Conservation (phyloP, 2,797 vertebrate species). For the Kryptopterus vitreolus region DNA sequence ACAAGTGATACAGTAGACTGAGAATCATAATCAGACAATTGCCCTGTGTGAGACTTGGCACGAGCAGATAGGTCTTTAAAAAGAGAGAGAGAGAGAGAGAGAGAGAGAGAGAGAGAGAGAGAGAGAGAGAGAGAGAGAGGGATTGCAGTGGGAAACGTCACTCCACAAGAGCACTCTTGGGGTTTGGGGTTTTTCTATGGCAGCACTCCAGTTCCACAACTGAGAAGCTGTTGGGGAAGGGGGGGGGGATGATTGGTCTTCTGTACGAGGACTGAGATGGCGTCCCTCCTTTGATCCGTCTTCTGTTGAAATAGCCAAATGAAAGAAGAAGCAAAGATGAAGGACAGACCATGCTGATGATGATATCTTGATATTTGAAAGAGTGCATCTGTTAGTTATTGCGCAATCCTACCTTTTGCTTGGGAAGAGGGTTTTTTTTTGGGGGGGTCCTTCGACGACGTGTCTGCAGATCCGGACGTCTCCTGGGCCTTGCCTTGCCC, state of each 20-base stretch:
- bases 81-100: constrained; percentile 4
- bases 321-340: constrained; percentile 19
- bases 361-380: constrained; percentile 7
- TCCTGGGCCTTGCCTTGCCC: constrained; percentile 70
- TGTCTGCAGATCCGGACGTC: constrained; percentile 52
- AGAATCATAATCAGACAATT: constrained; percentile 6
- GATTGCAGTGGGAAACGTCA: constrained; percentile 37
- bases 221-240: constrained; percentile 47
- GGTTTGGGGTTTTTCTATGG: constrained; percentile 45
- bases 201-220: constrained; percentile 46
- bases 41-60: constrained; percentile 18
- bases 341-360: constrained; percentile 4
- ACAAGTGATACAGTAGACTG: constrained; percentile 9
- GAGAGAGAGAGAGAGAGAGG: constrained; percentile 19
- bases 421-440: no score
- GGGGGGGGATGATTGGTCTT: constrained; percentile 37
- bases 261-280: constrained; percentile 18
- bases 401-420: constrained; percentile 40
- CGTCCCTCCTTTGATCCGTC: constrained; percentile 40
- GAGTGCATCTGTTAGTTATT: constrained; percentile 16
- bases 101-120: constrained; percentile 25
- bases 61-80: constrained; percentile 16
- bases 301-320: constrained; percentile 26
- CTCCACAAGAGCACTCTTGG: constrained; percentile 37
- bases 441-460: constrained; percentile 48